phyloP scores from a whole-genome alignment of 2,797 vertebrate species.

The Lepilemur septentrionalis region DNA sequence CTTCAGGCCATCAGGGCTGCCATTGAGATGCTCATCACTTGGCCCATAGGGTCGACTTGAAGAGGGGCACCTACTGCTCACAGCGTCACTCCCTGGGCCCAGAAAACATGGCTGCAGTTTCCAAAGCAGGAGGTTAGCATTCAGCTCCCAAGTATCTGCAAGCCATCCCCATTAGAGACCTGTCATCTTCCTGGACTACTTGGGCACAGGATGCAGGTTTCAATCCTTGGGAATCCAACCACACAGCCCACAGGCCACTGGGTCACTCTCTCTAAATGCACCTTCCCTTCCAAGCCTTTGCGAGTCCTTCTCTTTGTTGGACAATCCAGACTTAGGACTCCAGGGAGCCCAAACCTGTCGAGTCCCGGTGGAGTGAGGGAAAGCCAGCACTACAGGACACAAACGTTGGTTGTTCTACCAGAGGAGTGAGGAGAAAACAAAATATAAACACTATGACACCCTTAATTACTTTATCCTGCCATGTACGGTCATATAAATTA shows the following conservation, averaged over 20 bases:
- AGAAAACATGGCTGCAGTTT: not conserved
- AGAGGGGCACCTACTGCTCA: not conserved
- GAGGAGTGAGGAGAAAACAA: not conserved
- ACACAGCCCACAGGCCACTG: too few relatives aligned
- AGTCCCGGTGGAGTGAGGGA: not conserved
- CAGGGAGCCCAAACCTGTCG: not conserved
- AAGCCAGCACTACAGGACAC: not conserved
- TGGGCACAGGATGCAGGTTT: not conserved
- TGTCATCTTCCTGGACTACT: not conserved
- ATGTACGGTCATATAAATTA: accelerated
- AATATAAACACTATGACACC: not conserved
- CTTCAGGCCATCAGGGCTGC: not conserved
- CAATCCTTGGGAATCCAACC: not conserved
- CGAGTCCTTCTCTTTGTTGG: not conserved
- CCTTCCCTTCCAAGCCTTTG: not conserved
- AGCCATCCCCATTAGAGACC: not conserved
- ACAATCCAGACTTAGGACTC: not conserved
- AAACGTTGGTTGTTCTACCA: not conserved
- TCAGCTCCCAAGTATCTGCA: not conserved
- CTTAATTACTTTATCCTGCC: not conserved
- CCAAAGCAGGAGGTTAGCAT: not conserved
- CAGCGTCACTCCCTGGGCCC: not conserved
- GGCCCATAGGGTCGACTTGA: accelerated
- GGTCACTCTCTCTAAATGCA: not conserved
- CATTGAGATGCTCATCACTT: not conserved